Conservation (phyloP, 2,797 vertebrate genomes). For the Coendou prehensilis region DNA sequence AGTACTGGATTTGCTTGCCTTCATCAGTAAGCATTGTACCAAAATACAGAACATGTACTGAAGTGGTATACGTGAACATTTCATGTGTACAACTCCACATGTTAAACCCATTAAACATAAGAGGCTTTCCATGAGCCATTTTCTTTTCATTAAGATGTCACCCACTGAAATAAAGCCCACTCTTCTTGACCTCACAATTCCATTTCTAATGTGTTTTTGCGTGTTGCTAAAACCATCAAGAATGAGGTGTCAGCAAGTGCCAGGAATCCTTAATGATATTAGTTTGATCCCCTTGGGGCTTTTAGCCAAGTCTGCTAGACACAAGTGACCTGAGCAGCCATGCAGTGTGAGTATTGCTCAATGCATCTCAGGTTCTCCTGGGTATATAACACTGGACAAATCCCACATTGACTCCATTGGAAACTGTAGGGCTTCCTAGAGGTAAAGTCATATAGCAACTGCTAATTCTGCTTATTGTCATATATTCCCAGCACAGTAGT, state of each 20-base stretch:
- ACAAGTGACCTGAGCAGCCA: not conserved
- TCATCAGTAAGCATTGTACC: not conserved
- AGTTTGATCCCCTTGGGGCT: not conserved
- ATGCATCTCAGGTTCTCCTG: not conserved
- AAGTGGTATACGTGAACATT: not conserved
- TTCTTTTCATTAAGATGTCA: not conserved
- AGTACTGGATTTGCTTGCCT: not conserved
- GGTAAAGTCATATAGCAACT: not conserved
- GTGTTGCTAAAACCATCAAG: not conserved
- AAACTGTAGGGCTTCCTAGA: not conserved
- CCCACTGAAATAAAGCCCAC: not conserved
- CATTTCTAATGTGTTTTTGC: not conserved
- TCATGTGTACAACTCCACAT: not conserved
- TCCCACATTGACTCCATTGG: not conserved
- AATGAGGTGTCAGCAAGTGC: not conserved
- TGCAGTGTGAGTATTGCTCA: not conserved
- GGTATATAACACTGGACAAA: not conserved
- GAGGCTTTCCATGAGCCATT: not conserved
- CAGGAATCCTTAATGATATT: not conserved
- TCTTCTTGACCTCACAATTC: not conserved
- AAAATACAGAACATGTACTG: not conserved
- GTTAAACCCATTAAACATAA: conserved; percentile 7
- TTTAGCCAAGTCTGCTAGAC: not conserved
- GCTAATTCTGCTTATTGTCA: not conserved
- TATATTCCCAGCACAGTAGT: not conserved